These are phyloP conservation scores for Lonchura striata DNA, from an alignment of 2,113 vertebrate genomes.

Conservation along the genomic window DNA sequence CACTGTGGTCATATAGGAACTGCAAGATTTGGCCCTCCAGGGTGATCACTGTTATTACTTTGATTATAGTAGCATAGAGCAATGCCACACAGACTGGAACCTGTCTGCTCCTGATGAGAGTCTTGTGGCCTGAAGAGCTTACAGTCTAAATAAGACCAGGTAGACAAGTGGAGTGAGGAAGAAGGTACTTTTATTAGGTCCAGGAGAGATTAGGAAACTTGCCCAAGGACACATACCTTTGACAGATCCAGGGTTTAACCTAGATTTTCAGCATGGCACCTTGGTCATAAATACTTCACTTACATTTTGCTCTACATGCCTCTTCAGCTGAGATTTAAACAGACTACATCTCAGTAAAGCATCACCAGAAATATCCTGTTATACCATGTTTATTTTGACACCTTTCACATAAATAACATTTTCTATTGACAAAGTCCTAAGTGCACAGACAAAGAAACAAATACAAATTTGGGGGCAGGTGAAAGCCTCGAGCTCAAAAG, in stretches of 20 bases:
- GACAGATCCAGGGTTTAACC: not conserved
- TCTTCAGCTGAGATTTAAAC: not conserved
- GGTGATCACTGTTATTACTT: conserved; percentile 5
- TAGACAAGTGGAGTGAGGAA: conserved; percentile 37
- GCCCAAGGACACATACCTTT: conserved; percentile 19
- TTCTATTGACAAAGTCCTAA: not conserved
- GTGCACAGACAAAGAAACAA: not conserved
- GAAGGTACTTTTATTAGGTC: conserved; percentile 1
- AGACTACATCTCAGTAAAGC: not conserved
- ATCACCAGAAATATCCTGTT: not conserved
- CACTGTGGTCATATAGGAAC: not conserved
- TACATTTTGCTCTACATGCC: not conserved
- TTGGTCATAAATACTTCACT: not conserved
- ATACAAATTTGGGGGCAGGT: not conserved
- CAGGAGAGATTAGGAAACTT: not conserved
- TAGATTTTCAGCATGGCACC: not conserved
- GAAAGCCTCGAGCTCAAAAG: not conserved
- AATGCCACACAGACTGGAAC: not conserved
- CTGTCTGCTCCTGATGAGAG: not conserved
- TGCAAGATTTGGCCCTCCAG: conserved; percentile 10
- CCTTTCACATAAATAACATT: not conserved
- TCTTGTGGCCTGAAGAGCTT: not conserved
- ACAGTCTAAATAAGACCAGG: conserved; percentile 22
- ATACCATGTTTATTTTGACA: not conserved
- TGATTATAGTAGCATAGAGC: conserved; percentile 12